Base-by-base conservation (phyloP, 2,113 vertebrate species). In the Saimiri boliviensis region DNA sequence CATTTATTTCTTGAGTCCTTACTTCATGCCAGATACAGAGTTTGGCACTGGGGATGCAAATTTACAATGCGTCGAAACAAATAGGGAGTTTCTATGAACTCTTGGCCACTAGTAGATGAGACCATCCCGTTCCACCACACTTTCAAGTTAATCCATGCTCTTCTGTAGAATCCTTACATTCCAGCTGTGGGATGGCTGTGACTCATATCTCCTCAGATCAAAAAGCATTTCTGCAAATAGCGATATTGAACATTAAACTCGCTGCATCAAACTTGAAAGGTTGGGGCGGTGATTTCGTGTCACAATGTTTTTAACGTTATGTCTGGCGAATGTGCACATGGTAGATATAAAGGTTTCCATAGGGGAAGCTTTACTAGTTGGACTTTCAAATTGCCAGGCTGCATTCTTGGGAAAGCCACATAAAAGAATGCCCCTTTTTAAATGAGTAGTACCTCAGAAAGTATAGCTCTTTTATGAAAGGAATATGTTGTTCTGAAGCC, bases 351-450 rank as follows among this genome's bases (percentile, higher is more conserved):
- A 96, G n/a, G 16, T 93, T 98, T 93, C 93, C 82, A 91, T 95
- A 32, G 25, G 20, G 63, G 63, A 80, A 73, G 74, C 93, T 96
- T 96, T 95, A 93, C 86, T 84, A 6, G 83, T 58, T 23, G 37
- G 84, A 74, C 47, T 92, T 96, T 95, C 77, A 91, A 87, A 92
- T 93, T 93, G 56, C 95, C 96, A 96, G 95, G 80, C 83, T 92
- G 35, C 92, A 77, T 97, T 97, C 94, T 66, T 58, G 27, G 45
- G 37, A 93, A 96, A 97, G 80, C 96, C 97, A 97, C 93, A 96
- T 96, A 42, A 97, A 97, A 96, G 96, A 79, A 58, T 52, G 37
- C 52, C 35, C n/a, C 35, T 47, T 95, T 94, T 79, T 47, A 25
- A 83, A 89, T 70, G 77, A 94, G n/a, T 47, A 8, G 93, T 89